Base-by-base conservation (phyloP, 2,113 vertebrate species). In the Halichoerus grypus region DNA sequence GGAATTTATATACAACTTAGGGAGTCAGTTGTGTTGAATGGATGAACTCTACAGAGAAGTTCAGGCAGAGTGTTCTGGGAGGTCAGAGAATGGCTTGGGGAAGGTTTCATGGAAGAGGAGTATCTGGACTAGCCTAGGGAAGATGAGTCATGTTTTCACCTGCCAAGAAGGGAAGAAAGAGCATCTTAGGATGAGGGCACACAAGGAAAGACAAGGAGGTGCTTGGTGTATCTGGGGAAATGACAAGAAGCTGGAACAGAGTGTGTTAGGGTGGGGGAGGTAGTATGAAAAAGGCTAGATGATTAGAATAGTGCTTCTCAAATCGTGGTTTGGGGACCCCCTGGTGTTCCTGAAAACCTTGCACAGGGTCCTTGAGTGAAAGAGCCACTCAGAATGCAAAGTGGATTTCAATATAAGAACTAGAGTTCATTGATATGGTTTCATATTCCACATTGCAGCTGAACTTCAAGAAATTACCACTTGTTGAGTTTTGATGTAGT, bases 351-450 rank as follows among this genome's bases (percentile, higher is more conserved):
- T 65, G 61, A 74, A 39, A 22, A 28, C 10, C 89, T 80, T 81
- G 36, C 5, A 76, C 3, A 26, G 46, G n/a, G 39, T 84, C 26
- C n/a, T 93, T 42, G 51, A 93, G 55, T 63, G 42, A 91, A 94
- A 80, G 74, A 79, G 57, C n/a, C 10, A 61, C 22, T 92, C 22
- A 49, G 72, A 88, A 26, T 36, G 1, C 14, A 55, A 39, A 90
- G 61, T 76, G 49, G 15, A 55, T 95, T 90, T 95, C 81, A 95
- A 33, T 72, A 24, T 86, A 79, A 88, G 19, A 92, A 91, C 13
- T 36, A 72, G 72, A 89, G 80, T 79, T 97, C 53, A 36, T n/a
- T 91, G 91, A 51, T 82, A 61, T 11, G 53, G 82, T 88, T 95
- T 95, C 72, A 71, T 42, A 80, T 79, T 81, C 14, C 59, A 55